Percentiles rank a stretch among this genome's conserved stretches.
These are phyloP conservation scores for Neodiprion pinetum DNA, from an alignment of 1,140 invertebrate species.

Conservation along the genomic window DNA sequence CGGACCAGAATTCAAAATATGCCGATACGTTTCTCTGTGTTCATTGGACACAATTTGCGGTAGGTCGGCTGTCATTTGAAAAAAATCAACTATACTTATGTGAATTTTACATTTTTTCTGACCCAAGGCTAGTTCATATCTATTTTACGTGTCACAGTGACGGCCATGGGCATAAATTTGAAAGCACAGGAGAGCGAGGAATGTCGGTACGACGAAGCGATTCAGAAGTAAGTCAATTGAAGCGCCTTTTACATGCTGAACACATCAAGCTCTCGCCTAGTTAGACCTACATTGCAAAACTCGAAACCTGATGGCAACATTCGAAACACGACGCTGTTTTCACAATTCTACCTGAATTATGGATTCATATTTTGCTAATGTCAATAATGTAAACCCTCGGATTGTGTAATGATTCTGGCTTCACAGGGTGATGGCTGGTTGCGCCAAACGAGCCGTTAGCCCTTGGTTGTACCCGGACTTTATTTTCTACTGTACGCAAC, in stretches of 20 bases:
- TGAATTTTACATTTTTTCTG: neutral
- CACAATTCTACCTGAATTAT: too few species aligned
- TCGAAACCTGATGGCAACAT: too few species aligned
- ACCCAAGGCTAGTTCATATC: neutral
- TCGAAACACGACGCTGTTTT: too few species aligned
- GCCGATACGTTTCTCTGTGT: constrained; percentile 16
- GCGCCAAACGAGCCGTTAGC: too few species aligned
- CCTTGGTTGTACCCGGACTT: neutral
- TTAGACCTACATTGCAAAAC: too few species aligned
- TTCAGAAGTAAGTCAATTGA: neutral
- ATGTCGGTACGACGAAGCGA: neutral
- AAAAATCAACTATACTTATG: neutral
- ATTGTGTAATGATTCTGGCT: too few species aligned
- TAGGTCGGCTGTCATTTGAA: constrained; percentile 4
- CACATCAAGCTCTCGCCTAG: too few species aligned
- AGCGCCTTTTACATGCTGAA: neutral
- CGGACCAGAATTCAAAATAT: constrained; percentile 25
- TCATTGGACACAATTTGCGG: constrained; percentile 29
- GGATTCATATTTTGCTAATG: too few species aligned
- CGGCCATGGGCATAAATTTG: constrained; percentile 26
- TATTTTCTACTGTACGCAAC: neutral
- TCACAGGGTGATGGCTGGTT: too few species aligned
- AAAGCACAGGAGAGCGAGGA: constrained; percentile 16
- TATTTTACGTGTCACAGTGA: constrained; percentile 19
- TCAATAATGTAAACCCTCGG: too few species aligned